A percentile compares a stretch with the other conserved stretches of the same genome.
Conservation (phyloP, 2,113 vertebrate species). For the Argyrosomus japonicus region DNA sequence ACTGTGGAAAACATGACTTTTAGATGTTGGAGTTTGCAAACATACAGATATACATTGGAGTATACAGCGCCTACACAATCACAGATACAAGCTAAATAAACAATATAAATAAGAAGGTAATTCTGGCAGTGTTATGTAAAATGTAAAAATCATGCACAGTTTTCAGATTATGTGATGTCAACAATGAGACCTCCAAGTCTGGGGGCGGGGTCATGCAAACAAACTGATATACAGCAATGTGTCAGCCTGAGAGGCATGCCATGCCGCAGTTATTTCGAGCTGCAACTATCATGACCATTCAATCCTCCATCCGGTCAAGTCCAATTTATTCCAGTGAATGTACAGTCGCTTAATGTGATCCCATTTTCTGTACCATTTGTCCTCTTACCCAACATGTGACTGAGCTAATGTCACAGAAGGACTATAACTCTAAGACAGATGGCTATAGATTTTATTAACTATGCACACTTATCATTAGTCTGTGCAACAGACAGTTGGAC, state of each 20-base stretch:
- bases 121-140: slow-evolving; percentile 23
- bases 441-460: slow-evolving; percentile 27
- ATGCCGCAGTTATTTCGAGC: slow-evolving; percentile 8
- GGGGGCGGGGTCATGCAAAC: not conserved
- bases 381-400: not conserved
- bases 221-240: slow-evolving; percentile 10
- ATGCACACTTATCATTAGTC: slow-evolving; percentile 45
- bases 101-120: slow-evolving; percentile 6
- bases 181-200: slow-evolving; percentile 26
- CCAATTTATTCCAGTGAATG: slow-evolving; percentile 44
- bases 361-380: slow-evolving; percentile 30
- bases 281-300: not conserved
- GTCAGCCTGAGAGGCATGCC: slow-evolving; percentile 28
- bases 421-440: slow-evolving; percentile 26
- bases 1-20: slow-evolving; percentile 4
- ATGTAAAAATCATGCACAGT: slow-evolving; percentile 3
- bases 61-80: not conserved
- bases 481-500: slow-evolving; percentile 16
- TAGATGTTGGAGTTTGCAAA: slow-evolving; percentile 8
- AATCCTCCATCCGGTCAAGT: slow-evolving; percentile 3
- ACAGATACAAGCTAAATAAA: not conserved
- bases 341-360: slow-evolving; percentile 19
- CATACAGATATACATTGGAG: not conserved
- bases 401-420: slow-evolving; percentile 12
- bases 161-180: slow-evolving; percentile 22